phyloP scores from a whole-genome alignment of 2,113 vertebrate genomes.

The Thomomys bottae region DNA sequence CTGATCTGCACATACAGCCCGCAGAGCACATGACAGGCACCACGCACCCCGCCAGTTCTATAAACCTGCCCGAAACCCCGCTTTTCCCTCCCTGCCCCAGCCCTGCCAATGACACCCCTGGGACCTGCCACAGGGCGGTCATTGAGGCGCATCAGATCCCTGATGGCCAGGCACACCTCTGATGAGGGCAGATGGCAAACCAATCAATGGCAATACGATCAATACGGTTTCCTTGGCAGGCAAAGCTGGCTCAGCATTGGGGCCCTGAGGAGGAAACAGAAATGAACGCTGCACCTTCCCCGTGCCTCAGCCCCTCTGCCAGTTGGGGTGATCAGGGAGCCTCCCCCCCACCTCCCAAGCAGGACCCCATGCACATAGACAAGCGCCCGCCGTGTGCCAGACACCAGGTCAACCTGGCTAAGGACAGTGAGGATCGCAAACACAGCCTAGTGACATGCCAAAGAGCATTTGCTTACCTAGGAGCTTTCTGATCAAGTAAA shows the following conservation, averaged over 20 bases:
- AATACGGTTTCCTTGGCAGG: not conserved
- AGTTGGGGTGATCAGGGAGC: not conserved
- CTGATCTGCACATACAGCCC: not conserved
- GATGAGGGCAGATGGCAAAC: not conserved
- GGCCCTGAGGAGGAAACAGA: not conserved
- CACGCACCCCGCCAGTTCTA: too few species aligned
- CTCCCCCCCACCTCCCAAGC: not conserved
- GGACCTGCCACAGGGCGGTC: rapidly evolving
- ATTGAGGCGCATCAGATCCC: not conserved
- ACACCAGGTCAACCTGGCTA: rapidly evolving
- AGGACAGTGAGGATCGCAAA: not conserved
- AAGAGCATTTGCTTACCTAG: not conserved
- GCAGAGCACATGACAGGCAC: too few species aligned
- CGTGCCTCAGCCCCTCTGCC: not conserved
- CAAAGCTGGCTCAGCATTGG: not conserved
- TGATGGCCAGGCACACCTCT: rapidly evolving
- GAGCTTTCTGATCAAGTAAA: not conserved
- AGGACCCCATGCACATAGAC: not conserved
- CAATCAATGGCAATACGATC: not conserved
- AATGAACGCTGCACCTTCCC: too few species aligned
- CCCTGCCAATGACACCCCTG: not conserved
- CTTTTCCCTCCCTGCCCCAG: not conserved
- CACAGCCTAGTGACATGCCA: not conserved
- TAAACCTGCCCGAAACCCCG: not conserved
- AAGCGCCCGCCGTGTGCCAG: not conserved